These are phyloP conservation scores for Crypturellus tataupa DNA, from an alignment of 2,797 vertebrate species.

Conservation along the genomic window DNA sequence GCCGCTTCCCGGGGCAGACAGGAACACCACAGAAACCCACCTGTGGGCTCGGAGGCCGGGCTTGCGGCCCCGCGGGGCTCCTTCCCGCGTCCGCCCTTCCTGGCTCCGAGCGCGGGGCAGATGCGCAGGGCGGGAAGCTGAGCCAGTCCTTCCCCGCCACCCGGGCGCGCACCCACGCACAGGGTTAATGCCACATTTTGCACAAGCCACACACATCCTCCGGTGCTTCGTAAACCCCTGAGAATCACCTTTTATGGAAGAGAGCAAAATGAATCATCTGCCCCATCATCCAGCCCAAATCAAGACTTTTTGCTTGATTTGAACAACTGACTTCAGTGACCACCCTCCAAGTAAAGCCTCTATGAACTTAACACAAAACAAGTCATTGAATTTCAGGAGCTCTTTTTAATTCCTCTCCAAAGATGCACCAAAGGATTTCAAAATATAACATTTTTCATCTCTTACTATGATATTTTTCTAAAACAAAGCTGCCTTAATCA, in stretches of 20 bases:
- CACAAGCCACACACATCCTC: rapidly evolving
- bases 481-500: conserved; percentile 18
- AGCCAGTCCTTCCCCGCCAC: rapidly evolving
- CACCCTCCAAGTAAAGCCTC: not conserved
- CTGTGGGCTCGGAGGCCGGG: not conserved
- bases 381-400: not conserved
- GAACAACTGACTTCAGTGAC: not conserved
- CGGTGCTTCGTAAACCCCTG: not conserved
- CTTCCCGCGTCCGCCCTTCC: not conserved
- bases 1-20: no score
- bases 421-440: not conserved
- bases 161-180: no score
- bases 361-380: not conserved
- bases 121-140: not conserved
- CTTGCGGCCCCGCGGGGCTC: no score
- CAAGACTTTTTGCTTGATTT: not conserved
- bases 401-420: not conserved
- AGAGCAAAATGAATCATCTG: not conserved
- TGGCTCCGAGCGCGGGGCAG: no score
- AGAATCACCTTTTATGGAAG: not conserved
- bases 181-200: no score
- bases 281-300: not conserved
- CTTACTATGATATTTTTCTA: not conserved
- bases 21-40: not conserved
- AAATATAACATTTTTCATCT: not conserved